phyloP scores from a whole-genome alignment of 2,888 invertebrate species.

The Taphrorychus bicolor region DNA sequence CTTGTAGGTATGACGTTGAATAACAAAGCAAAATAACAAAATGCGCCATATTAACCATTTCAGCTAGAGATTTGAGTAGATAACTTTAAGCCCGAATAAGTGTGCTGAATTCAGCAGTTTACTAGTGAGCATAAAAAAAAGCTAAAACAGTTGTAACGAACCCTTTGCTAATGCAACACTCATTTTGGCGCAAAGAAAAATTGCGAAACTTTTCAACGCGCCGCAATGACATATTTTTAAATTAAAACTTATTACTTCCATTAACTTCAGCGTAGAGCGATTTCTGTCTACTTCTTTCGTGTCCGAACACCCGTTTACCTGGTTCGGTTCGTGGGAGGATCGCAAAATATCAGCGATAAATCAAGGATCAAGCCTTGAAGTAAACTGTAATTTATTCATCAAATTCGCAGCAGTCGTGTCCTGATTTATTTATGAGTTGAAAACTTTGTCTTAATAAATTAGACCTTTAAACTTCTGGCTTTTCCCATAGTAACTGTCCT shows the following conservation, averaged over 20 bases:
- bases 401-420: background rate
- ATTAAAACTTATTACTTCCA: background rate
- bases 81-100: no score
- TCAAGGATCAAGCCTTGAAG: slow-evolving; percentile 7
- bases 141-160: no score
- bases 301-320: slow-evolving; percentile 4
- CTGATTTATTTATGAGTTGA: slow-evolving; percentile 2
- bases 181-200: background rate
- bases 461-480: background rate
- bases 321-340: slow-evolving; percentile 13
- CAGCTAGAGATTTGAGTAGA: no score
- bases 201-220: background rate
- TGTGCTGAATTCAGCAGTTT: no score
- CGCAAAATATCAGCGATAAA: slow-evolving; percentile 20
- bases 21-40: no score
- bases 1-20: no score
- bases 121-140: no score
- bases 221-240: background rate
- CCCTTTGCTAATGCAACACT: background rate
- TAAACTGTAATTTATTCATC: slow-evolving; percentile 25
- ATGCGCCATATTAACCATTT: no score
- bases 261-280: background rate
- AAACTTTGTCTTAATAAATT: background rate
- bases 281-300: background rate
- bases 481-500: background rate